Conservation (phyloP, 53 echinoderm and acorn worm species). For the Mesocentrotus franciscanus region DNA sequence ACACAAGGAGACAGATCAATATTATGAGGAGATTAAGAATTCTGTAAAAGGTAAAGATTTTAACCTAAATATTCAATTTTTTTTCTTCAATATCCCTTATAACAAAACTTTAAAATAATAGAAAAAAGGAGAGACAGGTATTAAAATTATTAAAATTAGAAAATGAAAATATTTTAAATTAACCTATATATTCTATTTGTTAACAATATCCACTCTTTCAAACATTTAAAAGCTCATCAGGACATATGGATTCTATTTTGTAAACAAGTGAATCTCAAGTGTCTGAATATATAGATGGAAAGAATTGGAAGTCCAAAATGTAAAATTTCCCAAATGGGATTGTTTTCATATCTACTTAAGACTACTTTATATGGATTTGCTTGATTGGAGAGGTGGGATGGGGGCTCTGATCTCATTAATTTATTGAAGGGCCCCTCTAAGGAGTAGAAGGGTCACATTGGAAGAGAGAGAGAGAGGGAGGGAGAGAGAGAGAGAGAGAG, state of each 20-base stretch:
- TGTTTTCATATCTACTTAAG: conserved; percentile 45
- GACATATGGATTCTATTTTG: neutral
- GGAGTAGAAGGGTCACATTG: conserved; percentile 11
- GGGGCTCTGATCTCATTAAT: conserved; percentile 29
- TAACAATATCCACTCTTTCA: neutral
- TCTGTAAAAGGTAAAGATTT: neutral
- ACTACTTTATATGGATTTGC: neutral
- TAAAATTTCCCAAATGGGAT: conserved; percentile 3
- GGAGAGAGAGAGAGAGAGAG: neutral
- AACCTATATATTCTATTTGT: neutral
- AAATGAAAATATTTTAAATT: neutral
- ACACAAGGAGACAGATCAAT: neutral
- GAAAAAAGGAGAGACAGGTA: too few relatives aligned
- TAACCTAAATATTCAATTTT: neutral
- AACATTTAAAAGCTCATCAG: neutral
- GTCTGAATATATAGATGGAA: neutral
- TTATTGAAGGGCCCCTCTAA: neutral
- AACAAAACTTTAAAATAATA: too few relatives aligned
- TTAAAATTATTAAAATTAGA: too few relatives aligned
- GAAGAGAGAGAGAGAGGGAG: neutral
- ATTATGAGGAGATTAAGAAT: neutral
- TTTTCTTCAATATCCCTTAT: neutral
- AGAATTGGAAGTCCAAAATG: conserved; percentile 5
- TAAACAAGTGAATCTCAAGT: neutral
- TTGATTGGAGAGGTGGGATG: conserved; percentile 24